A percentile compares a stretch with the other conserved stretches of the same genome.
phyloP scores from a whole-genome alignment of 2,113 vertebrate genomes.

The Nannospalax galili region DNA sequence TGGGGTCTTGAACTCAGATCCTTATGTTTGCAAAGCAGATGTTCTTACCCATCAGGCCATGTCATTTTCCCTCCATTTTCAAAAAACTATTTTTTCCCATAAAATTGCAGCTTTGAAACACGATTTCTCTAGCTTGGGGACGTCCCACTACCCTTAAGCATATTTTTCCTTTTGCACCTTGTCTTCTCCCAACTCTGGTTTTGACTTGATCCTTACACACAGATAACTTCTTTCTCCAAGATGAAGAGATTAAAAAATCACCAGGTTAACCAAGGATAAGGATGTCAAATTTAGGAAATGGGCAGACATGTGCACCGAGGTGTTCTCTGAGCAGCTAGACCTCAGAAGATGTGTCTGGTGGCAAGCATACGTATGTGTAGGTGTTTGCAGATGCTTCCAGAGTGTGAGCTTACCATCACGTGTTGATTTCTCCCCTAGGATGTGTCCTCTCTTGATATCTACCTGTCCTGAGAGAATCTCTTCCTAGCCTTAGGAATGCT shows the following conservation, averaged over 20 bases:
- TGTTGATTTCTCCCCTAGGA: neutral
- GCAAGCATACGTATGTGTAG: neutral
- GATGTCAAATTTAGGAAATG: neutral
- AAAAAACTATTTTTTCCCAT: neutral
- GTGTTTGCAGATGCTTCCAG: neutral
- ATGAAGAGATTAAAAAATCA: neutral
- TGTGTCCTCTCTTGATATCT: neutral
- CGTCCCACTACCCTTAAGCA: neutral
- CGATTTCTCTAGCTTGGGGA: neutral
- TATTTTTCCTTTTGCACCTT: neutral
- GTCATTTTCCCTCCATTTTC: neutral
- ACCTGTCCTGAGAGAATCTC: neutral
- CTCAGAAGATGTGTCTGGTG: neutral
- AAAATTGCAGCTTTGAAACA: neutral
- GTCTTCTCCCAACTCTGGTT: neutral
- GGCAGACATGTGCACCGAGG: neutral
- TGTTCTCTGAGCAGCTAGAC: conserved; percentile 5
- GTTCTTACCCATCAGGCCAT: neutral
- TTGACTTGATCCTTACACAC: neutral
- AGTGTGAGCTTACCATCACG: neutral
- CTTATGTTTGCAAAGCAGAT: neutral
- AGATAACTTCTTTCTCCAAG: neutral
- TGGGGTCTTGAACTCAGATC: neutral
- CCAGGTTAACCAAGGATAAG: neutral
- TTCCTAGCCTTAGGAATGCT: conserved; percentile 2